These are phyloP conservation scores for Chrysochloris asiatica DNA, from an alignment of 2,113 vertebrate species.

Conservation along the genomic window DNA sequence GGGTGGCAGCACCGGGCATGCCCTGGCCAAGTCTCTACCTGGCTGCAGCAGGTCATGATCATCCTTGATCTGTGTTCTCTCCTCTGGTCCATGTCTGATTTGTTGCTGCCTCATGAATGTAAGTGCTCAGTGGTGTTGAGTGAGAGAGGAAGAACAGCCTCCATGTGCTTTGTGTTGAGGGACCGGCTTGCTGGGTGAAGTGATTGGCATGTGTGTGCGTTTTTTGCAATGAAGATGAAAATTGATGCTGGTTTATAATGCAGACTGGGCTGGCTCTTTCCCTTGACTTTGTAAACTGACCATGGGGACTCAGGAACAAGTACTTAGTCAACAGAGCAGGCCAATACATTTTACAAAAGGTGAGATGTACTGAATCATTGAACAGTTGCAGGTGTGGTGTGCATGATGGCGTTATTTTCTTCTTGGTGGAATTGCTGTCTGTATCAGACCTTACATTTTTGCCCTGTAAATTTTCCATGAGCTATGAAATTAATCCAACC, in stretches of 20 bases:
- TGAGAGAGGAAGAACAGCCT: background rate
- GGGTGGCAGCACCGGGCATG: background rate
- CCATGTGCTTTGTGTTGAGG: background rate
- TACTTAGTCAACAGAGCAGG: background rate
- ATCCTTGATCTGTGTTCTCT: background rate
- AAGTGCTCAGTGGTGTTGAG: background rate
- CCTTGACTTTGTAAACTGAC: background rate
- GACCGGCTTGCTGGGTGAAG: background rate
- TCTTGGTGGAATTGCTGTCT: background rate
- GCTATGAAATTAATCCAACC: background rate
- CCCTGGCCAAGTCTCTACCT: background rate
- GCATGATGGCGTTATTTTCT: background rate
- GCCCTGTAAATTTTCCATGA: constrained; percentile 1
- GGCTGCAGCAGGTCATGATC: background rate
- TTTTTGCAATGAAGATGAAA: background rate
- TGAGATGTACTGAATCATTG: background rate
- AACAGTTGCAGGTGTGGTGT: background rate
- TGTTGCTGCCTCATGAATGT: background rate
- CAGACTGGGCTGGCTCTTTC: no score
- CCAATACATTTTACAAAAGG: background rate
- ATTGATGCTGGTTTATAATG: background rate
- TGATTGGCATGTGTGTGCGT: background rate
- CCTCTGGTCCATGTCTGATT: background rate
- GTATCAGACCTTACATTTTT: background rate
- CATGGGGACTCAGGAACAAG: background rate